Conservation (phyloP, 2,797 vertebrate genomes). For the Nannoperca obscura region DNA sequence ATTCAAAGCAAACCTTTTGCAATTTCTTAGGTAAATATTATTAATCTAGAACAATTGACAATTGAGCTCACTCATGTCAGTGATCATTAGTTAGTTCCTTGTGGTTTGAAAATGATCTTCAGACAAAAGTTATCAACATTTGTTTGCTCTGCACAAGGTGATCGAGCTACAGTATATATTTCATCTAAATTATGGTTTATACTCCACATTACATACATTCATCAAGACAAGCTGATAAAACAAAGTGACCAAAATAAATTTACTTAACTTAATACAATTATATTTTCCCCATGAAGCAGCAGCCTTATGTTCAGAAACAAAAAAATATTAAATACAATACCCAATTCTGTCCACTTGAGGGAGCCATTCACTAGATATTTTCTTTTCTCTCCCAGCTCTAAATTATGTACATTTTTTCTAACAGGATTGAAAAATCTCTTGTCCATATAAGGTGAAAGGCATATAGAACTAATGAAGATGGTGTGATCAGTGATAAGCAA, state of each 20-base stretch:
- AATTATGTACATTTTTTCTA: background rate
- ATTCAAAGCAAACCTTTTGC: background rate
- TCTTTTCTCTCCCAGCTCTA: background rate
- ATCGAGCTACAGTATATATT: background rate
- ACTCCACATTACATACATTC: background rate
- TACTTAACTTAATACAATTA: background rate
- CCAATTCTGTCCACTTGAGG: slow-evolving; percentile 18
- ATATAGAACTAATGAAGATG: too few relatives aligned
- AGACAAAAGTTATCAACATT: background rate
- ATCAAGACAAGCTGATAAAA: background rate
- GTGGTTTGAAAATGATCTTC: background rate
- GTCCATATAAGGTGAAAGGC: too few relatives aligned
- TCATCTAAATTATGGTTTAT: background rate
- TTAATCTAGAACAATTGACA: background rate
- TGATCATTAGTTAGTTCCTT: background rate
- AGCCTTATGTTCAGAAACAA: background rate
- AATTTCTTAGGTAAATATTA: background rate
- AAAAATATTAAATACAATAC: background rate
- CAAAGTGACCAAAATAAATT: background rate
- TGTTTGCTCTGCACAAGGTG: background rate
- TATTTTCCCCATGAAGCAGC: background rate
- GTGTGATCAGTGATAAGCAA: background rate
- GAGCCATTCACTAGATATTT: background rate
- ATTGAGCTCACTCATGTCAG: background rate
- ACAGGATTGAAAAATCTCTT: too few relatives aligned